Base-by-base conservation (phyloP, 2,113 vertebrate genomes). In the Oriolus oriolus region DNA sequence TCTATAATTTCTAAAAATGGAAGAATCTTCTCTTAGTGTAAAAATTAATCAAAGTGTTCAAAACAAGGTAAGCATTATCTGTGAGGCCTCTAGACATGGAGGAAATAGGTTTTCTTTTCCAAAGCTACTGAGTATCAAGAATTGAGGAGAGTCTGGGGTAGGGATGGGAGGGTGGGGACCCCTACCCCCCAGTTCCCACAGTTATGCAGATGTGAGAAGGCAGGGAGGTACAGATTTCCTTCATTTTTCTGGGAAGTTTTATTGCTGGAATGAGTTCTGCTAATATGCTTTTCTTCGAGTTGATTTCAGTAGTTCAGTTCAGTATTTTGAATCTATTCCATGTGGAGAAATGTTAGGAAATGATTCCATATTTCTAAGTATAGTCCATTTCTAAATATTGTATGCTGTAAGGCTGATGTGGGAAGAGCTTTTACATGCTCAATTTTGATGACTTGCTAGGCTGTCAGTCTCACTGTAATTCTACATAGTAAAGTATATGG, bases 161-260 rank as follows among this genome's bases (percentile, higher is more conserved):
- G 31, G 9, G 4, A 6, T 27, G 14, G 17, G 19, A 44, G 7
- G 5, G 2, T 68, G 63, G 63, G 11, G 37, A 12, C 11, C 13
- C 8, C 18, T 68, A 3, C 6, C 5, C 8, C 8, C 27, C 13
- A n/a, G 1, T 4, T 14, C 12, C 35, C 13, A 4, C 17, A 45
- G 8, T 64, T 77, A 41, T 1, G 10, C 18, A 52, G 16, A 44
- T 39, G 3, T 7, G 15, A 73, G 35, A 73, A 76, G 37, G 10
- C 22, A 87, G n/a, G 9, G 63, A 92, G 30, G 23, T 37, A 53
- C 1, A 37, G 9, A 71, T 71, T 54, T 30, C 52, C 39, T 47
- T 81, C 6, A 11, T 52, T 90, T 79, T 90, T 86, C 30, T 18
- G 47, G 19, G 11, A 54, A 57, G 7, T 13, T 45, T 76, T 87